Percentiles rank a stretch among this genome's conserved stretches.
Evolutionary conservation across 2,888 invertebrate genomes (phyloP).

Genomic region (Rosalia funebris): DNA sequence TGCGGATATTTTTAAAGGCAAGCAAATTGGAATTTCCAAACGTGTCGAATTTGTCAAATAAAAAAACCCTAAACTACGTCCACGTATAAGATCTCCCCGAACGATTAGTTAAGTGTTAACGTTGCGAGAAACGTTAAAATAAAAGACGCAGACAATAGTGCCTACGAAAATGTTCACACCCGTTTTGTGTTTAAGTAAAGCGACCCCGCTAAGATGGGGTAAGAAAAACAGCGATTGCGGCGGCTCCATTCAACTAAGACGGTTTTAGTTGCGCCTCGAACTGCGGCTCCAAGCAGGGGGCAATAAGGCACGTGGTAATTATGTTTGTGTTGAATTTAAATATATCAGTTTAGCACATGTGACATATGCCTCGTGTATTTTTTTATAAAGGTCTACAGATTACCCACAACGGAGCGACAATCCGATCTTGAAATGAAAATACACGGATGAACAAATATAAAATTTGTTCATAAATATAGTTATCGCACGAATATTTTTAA

Average conservation of each 20-base stretch:
- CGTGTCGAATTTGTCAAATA: too few relatives aligned
- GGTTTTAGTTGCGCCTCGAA: neutral
- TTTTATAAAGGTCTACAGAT: constrained; percentile 19
- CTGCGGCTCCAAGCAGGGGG: constrained; percentile 21
- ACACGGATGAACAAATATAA: neutral
- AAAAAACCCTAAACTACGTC: too few relatives aligned
- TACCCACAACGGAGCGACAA: too few relatives aligned
- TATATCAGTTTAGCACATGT: constrained; percentile 31
- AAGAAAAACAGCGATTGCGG: constrained; percentile 13
- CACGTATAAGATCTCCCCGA: too few relatives aligned
- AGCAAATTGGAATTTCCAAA: too few relatives aligned
- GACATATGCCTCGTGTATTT: constrained; percentile 19
- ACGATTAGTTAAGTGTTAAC: too few relatives aligned
- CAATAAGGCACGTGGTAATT: constrained; percentile 19
- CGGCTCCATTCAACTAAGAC: neutral
- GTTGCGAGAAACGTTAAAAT: too few relatives aligned
- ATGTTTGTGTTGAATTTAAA: constrained; percentile 27
- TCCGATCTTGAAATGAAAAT: neutral
- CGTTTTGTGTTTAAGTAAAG: constrained; percentile 12
- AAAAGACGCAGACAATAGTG: too few relatives aligned
- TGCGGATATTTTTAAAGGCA: too few relatives aligned
- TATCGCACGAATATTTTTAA: neutral
- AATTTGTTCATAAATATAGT: neutral
- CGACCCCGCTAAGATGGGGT: constrained; percentile 4
- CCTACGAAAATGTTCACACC: neutral